These are phyloP conservation scores for Pao palembangensis DNA, from an alignment of 2,113 vertebrate species.

Conservation along the genomic window DNA sequence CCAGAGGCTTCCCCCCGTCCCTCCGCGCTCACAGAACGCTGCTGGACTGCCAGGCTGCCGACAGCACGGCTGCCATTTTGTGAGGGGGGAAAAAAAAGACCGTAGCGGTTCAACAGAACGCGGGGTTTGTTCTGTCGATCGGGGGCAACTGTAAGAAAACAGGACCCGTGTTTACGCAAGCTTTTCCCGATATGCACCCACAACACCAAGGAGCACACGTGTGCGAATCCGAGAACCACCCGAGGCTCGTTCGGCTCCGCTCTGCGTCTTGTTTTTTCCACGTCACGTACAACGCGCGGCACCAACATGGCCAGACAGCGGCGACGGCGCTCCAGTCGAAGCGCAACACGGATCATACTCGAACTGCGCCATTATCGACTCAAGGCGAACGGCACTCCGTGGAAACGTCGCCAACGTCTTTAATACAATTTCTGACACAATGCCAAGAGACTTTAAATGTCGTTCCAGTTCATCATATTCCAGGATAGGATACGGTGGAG, in stretches of 20 bases:
- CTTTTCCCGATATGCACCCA: background rate
- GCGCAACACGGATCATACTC: constrained; percentile 22
- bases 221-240: background rate
- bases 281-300: constrained; percentile 21
- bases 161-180: background rate
- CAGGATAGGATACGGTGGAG: no score
- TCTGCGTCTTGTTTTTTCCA: constrained; percentile 26
- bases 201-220: background rate
- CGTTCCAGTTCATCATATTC: no score
- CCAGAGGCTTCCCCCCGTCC: constrained; percentile 11
- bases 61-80: constrained; percentile 75
- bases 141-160: constrained; percentile 8
- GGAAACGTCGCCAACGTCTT: no score
- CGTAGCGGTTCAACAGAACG: constrained; percentile 49
- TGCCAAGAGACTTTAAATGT: no score
- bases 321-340: constrained; percentile 32
- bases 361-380: constrained; percentile 4
- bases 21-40: constrained; percentile 30
- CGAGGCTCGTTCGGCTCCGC: background rate
- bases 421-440: no score
- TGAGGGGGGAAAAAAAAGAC: constrained; percentile 39
- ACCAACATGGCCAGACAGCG: constrained; percentile 51
- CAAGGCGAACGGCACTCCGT: no score
- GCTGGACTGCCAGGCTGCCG: constrained; percentile 57
- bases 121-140: constrained; percentile 24